phyloP scores from a whole-genome alignment of 2,113 vertebrate species.

The Hiodon tergisus region DNA sequence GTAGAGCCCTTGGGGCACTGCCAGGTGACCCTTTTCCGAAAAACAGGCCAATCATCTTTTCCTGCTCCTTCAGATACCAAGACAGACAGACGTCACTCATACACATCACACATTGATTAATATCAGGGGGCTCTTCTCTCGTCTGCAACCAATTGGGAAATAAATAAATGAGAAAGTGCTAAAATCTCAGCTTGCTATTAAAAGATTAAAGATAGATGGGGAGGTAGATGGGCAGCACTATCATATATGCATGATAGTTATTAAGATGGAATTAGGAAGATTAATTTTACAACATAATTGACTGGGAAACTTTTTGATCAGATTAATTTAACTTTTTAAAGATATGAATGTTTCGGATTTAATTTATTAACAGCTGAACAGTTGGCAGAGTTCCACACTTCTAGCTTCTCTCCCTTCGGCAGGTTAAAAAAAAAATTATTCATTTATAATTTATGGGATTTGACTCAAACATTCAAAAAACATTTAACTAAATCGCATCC shows the following conservation, averaged over 20 bases:
- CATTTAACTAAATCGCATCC: constrained; percentile 38
- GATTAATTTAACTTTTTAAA: constrained; percentile 60
- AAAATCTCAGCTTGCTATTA: constrained; percentile 32
- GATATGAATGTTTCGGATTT: constrained; percentile 57
- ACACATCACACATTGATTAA: constrained; percentile 29
- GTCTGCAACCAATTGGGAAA: constrained; percentile 41
- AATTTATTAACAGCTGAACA: constrained; percentile 61
- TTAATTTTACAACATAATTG: constrained; percentile 64
- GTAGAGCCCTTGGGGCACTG: constrained; percentile 25
- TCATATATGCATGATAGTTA: constrained; percentile 60
- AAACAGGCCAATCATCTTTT: too few relatives aligned
- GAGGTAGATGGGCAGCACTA: constrained; percentile 46
- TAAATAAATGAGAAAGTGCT: constrained; percentile 44
- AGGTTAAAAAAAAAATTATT: background rate
- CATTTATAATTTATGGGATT: constrained; percentile 52
- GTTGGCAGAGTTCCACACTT: constrained; percentile 50
- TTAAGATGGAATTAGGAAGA: constrained; percentile 67
- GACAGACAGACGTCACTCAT: constrained; percentile 28
- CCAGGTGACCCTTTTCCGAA: constrained; percentile 21
- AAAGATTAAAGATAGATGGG: constrained; percentile 54
- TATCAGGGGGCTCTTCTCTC: background rate
- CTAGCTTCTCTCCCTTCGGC: constrained; percentile 34
- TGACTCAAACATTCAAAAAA: constrained; percentile 46
- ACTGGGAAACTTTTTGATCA: constrained; percentile 60
- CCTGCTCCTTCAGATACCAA: background rate